Evolutionary conservation across 2,113 vertebrate species (phyloP).

Genomic region (Microtus oregoni): DNA sequence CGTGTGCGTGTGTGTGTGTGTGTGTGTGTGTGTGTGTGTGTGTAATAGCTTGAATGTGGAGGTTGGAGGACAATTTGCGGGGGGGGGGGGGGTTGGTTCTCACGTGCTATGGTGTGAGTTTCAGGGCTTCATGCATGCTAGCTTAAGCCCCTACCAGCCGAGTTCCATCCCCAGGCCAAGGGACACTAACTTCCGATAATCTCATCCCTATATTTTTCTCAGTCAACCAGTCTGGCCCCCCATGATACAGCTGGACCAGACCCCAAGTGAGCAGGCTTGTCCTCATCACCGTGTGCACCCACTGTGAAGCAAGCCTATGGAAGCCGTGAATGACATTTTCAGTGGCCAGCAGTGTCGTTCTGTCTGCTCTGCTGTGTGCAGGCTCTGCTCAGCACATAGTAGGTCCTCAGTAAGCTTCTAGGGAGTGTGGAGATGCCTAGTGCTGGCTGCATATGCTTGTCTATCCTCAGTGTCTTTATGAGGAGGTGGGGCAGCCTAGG

Average conservation of each 20-base stretch:
- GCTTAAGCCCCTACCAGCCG: neutral
- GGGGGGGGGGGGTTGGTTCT: neutral
- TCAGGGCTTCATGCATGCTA: neutral
- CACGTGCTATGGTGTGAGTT: neutral
- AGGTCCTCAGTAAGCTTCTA: neutral
- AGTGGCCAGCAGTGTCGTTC: neutral
- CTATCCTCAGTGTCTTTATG: neutral
- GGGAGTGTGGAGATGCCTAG: rapidly evolving
- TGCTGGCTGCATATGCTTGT: neutral
- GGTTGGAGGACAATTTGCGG: neutral
- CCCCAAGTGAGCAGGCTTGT: neutral
- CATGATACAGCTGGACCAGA: neutral
- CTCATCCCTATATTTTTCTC: rapidly evolving
- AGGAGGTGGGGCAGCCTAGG: neutral
- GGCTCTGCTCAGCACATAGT: neutral
- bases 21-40: neutral
- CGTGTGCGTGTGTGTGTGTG: neutral
- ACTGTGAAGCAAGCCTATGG: rapidly evolving
- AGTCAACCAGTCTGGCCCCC: rapidly evolving
- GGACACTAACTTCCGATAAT: neutral
- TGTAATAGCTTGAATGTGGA: neutral
- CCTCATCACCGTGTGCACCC: rapidly evolving
- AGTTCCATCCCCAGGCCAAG: neutral
- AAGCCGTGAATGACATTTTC: rapidly evolving
- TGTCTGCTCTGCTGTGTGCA: too few relatives aligned